Evolutionary conservation across 2,888 invertebrate genomes (phyloP).

Genomic region (Argyresthia albistria): DNA sequence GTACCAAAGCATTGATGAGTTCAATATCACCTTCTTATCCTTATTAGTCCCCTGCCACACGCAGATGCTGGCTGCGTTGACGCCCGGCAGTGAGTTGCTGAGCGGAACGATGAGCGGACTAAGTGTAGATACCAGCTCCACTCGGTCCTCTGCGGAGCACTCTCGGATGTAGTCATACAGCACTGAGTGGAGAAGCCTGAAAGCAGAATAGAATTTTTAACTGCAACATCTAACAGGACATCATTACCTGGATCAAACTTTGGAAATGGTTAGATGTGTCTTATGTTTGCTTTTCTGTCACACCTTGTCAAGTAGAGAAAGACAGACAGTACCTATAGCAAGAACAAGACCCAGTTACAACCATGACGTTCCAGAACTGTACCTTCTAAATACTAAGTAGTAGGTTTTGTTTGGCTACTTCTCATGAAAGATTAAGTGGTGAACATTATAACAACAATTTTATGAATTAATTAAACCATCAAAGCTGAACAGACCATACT

Average conservation of each 20-base stretch:
- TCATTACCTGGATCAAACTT: too few species aligned
- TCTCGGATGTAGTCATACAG: slow-evolving; percentile 85
- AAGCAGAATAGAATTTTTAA: not conserved
- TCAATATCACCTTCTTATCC: slow-evolving; percentile 75
- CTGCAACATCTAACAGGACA: too few species aligned
- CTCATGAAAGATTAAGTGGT: too few species aligned
- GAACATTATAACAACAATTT: not conserved
- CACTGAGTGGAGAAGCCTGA: slow-evolving; percentile 83
- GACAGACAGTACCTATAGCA: too few species aligned
- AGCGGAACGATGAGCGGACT: slow-evolving; percentile 77
- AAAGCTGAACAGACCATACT: not conserved
- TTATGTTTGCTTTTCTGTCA: too few species aligned
- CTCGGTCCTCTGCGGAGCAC: slow-evolving; percentile 78
- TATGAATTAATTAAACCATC: not conserved
- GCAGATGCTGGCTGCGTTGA: slow-evolving; percentile 84
- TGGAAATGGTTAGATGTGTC: too few species aligned
- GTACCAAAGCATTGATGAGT: not conserved
- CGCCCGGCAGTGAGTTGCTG: slow-evolving; percentile 86
- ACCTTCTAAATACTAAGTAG: too few species aligned
- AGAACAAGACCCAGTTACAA: too few species aligned
- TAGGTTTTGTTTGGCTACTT: not conserved
- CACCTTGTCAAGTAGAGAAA: too few species aligned
- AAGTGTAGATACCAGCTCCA: slow-evolving; percentile 83
- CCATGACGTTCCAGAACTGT: too few species aligned
- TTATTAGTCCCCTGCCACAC: slow-evolving; percentile 91